Evolutionary conservation across 2,888 invertebrate species (phyloP), one percentile per base, ranked within the genome.

Genomic region (Craniophora ligustri): DNA sequence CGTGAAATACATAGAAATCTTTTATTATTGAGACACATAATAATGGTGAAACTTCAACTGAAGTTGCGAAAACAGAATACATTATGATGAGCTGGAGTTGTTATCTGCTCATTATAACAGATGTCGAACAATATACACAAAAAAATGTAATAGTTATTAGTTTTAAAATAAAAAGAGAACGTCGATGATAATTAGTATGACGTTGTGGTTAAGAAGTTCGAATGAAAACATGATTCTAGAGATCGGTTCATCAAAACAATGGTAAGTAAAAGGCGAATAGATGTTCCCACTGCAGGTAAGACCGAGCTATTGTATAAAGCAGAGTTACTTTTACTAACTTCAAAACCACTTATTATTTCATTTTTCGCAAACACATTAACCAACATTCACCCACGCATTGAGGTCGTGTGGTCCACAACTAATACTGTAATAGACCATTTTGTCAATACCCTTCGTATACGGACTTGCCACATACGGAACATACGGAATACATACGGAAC

Each of bases 1-100:
- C 84, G 82, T 84, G 85, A 87, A 88, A 88, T 85, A 88, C 84
- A 86, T 85, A 86, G 86, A 87, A 88, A 88, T 86, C 81, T 83
- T 84, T 84, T 75, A 87, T 87, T 87, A 85, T 87, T 85, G 81
- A 81, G 84, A 81, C 82, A 86, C 69, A 78, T 75, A 72, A 79
- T 81, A 82, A 84, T 86, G 82, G 78, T 78, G 85, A 83, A 87
- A 87, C 81, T 69, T 57, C 70, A 67, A 68, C 67, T 70, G 67
- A 54, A 66, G 66, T 86, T 88, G 83, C 79, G 83, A 87, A 81
- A 85, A 78, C 74, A 62, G 59, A 67, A 67, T 62, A 67, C 58
- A 71, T 71, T 68, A 64, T 69, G 56, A 62, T 57, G 58, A 60
- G 54, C 55, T 58, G 59, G 53, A 41, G 50, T 73, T 60, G 50